Base-by-base conservation (phyloP, 2,113 vertebrate species). In the Mesitornis unicolor region DNA sequence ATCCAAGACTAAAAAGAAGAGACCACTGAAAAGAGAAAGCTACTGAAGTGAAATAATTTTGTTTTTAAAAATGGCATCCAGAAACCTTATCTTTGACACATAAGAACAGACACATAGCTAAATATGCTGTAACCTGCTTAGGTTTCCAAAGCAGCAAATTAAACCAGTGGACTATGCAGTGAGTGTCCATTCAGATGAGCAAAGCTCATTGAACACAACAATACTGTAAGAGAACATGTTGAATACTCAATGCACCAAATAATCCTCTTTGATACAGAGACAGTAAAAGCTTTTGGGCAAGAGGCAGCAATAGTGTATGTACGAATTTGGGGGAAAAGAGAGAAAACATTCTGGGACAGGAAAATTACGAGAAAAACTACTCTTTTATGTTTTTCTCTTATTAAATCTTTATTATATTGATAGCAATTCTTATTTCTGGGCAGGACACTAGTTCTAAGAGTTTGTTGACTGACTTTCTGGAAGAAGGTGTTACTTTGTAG, bases 181-280 rank as follows among this genome's bases (percentile, higher is more conserved):
- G 83, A 96, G 93, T 97, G 92, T 96, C 95, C 96, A 96, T 97
- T 97, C 97, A 97, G 87, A 95, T 97, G 97, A 96, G 96, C 96
- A 97, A 89, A 95, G 96, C 96, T 97, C 97, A 96, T 95, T 95
- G 97, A 97, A 94, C 94, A 96, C 77, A 83, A 84, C 89, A 93
- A 96, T 84, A 48, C 57, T 90, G 57, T 80, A 96, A 96, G 80
- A 69, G 77, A 96, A 91, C 90, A 87, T 78, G 80, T 90, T 97
- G 96, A 95, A 96, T 96, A 96, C 79, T 92, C 96, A 93, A 76
- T 95, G 70, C 93, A 95, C 89, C 74, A 93, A 83, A 92, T 96
- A 95, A 97, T 96, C 95, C 57, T 42, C 92, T 94, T 84, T 25
- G 90, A 96, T 93, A 87, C 83, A 93, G 85, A 94, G 63, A 84